Percentiles rank a stretch among this genome's conserved stretches.
Evolutionary conservation across 2,113 vertebrate genomes (phyloP).

Genomic region (Cricetomys ansorgei): DNA sequence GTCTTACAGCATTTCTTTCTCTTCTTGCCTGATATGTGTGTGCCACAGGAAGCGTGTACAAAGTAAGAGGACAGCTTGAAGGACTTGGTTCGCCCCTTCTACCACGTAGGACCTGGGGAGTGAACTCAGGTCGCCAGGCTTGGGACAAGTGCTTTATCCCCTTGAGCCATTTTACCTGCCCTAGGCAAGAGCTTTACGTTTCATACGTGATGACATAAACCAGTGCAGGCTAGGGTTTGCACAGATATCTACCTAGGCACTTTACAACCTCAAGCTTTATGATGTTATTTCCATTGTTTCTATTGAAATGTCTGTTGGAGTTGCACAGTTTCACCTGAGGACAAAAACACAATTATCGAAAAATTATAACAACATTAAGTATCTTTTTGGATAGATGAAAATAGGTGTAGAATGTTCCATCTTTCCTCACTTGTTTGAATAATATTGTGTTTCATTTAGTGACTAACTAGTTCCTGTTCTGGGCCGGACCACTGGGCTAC

Average conservation of each 20-base stretch:
- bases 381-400: neutral
- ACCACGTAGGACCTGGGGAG: neutral
- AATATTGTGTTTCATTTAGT: neutral
- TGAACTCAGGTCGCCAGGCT: neutral
- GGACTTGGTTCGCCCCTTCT: neutral
- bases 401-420: neutral
- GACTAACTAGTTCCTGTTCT: neutral
- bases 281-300: neutral
- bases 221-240: neutral
- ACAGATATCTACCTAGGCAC: neutral
- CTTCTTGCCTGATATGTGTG: neutral
- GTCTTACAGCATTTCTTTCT: neutral
- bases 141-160: neutral
- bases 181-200: neutral
- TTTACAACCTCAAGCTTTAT: neutral
- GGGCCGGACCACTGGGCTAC: neutral
- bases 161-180: neutral
- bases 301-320: conserved; percentile 35
- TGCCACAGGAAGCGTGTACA: no score
- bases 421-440: conserved; percentile 16
- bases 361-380: neutral
- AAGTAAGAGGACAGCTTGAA: neutral
- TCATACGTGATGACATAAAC: neutral
- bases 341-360: neutral
- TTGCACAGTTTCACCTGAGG: neutral